Evolutionary conservation across 2,888 invertebrate species (phyloP).

Genomic region (Erebia ligea): DNA sequence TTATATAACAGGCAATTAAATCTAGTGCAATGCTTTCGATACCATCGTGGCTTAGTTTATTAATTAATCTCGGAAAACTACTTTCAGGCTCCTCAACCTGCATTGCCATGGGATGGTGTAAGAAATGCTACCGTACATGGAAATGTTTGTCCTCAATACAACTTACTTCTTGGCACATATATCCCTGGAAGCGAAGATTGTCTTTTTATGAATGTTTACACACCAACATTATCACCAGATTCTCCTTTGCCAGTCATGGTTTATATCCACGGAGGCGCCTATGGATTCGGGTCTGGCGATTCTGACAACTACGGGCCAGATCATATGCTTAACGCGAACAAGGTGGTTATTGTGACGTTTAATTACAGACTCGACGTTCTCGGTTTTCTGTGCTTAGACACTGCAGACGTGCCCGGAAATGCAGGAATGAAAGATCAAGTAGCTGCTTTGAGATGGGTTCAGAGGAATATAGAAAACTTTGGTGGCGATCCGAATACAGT

Average conservation of each 20-base stretch:
- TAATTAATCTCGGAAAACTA: neutral
- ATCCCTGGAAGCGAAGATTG: conserved; percentile 17
- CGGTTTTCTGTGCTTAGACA: conserved; percentile 59
- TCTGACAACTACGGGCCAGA: conserved; percentile 54
- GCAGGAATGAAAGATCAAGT: conserved; percentile 65
- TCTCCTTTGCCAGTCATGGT: conserved; percentile 56
- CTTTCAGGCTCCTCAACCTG: conserved; percentile 11
- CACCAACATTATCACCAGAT: conserved; percentile 48
- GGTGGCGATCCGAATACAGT: conserved; percentile 64
- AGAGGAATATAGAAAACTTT: conserved; percentile 57
- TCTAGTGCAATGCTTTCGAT: too few species aligned
- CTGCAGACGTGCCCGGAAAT: conserved; percentile 59
- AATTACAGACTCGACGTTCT: conserved; percentile 60
- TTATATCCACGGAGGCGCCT: conserved; percentile 60
- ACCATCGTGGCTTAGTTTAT: too few species aligned
- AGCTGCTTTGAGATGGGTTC: conserved; percentile 56
- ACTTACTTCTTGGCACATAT: neutral
- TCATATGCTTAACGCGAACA: too few species aligned
- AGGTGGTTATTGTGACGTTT: conserved; percentile 57
- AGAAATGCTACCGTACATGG: conserved; percentile 12
- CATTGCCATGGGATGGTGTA: conserved; percentile 3
- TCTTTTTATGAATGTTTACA: conserved; percentile 43
- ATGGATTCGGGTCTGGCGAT: conserved; percentile 54
- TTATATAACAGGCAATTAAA: too few species aligned
- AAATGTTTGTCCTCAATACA: conserved; percentile 17